These are phyloP conservation scores for Pseudorasbora parva DNA, from an alignment of 2,113 vertebrate species.

Conservation along the genomic window DNA sequence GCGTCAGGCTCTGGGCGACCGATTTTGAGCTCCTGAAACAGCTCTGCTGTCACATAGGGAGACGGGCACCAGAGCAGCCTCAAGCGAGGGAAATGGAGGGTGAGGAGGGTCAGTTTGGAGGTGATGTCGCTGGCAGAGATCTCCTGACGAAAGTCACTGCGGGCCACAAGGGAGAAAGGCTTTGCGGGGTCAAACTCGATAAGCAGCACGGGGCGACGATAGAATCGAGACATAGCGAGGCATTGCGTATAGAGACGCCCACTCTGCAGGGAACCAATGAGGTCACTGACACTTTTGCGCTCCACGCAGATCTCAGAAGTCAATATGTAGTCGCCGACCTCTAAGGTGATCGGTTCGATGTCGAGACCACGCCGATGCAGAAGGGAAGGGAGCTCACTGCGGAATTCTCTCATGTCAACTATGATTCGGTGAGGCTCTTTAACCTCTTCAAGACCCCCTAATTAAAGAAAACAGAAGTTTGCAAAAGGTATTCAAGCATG, in stretches of 20 bases:
- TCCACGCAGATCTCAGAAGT: conserved; percentile 92
- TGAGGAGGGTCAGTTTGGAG: conserved; percentile 91
- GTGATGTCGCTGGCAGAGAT: conserved; percentile 88
- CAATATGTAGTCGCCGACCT: conserved; percentile 96
- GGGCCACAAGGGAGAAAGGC: conserved; percentile 85
- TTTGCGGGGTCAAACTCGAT: conserved; percentile 94
- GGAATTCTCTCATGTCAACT: conserved; percentile 96
- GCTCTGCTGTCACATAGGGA: conserved; percentile 86
- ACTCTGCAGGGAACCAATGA: conserved; percentile 91
- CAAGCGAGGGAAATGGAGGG: conserved; percentile 91
- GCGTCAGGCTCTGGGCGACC: conserved; percentile 83
- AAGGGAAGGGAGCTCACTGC: conserved; percentile 91
- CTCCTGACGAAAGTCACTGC: conserved; percentile 84
- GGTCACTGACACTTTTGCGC: conserved; percentile 92
- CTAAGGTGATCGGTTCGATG: conserved; percentile 92
- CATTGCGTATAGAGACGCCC: conserved; percentile 92
- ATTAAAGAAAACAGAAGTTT: conserved; percentile 11
- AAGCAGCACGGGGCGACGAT: conserved; percentile 87
- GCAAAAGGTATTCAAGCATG: too few species aligned
- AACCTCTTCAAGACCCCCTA: conserved; percentile 90
- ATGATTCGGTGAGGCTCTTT: conserved; percentile 80
- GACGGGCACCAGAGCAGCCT: conserved; percentile 96
- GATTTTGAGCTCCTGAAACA: conserved; percentile 90
- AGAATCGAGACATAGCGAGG: conserved; percentile 91
- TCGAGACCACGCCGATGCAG: conserved; percentile 93